Evolutionary conservation across 2,888 invertebrate species (phyloP).

Genomic region (Drosophila yooni): DNA sequence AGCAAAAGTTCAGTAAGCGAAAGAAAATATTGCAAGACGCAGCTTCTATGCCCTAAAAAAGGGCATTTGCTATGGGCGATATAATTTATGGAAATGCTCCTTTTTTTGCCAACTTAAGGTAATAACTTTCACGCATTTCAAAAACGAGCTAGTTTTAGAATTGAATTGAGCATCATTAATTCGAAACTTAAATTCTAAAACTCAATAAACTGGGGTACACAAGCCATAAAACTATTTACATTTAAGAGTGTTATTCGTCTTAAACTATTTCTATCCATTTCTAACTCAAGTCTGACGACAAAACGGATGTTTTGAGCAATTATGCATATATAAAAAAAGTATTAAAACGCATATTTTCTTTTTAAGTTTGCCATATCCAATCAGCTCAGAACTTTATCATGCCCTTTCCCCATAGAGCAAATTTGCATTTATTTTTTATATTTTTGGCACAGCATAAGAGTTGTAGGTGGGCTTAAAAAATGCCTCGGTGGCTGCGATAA

Average conservation of each 20-base stretch:
- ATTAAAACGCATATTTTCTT: neutral
- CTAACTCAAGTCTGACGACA: neutral
- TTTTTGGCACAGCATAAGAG: constrained; percentile 29
- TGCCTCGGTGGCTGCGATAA: constrained; percentile 71
- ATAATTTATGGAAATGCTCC: constrained; percentile 12
- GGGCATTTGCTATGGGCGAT: neutral
- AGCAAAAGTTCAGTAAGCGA: constrained; percentile 30
- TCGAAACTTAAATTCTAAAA: neutral
- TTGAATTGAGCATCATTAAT: neutral
- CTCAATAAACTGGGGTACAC: neutral
- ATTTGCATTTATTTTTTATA: constrained; percentile 46
- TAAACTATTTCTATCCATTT: neutral
- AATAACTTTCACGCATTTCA: neutral
- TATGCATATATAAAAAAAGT: neutral
- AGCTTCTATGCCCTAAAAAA: constrained; percentile 35
- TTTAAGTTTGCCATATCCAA: neutral
- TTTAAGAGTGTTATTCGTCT: neutral
- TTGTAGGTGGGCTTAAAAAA: constrained; percentile 73
- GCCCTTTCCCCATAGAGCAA: constrained; percentile 34
- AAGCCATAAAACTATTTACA: neutral
- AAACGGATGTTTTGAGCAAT: neutral
- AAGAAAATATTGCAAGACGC: constrained; percentile 32
- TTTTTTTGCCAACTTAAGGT: neutral
- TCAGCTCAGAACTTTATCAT: constrained; percentile 13
- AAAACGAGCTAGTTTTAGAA: neutral